Percentiles rank a stretch among this genome's conserved stretches.
Conservation (phyloP, 2,113 vertebrate genomes). For the Garra rufa region DNA sequence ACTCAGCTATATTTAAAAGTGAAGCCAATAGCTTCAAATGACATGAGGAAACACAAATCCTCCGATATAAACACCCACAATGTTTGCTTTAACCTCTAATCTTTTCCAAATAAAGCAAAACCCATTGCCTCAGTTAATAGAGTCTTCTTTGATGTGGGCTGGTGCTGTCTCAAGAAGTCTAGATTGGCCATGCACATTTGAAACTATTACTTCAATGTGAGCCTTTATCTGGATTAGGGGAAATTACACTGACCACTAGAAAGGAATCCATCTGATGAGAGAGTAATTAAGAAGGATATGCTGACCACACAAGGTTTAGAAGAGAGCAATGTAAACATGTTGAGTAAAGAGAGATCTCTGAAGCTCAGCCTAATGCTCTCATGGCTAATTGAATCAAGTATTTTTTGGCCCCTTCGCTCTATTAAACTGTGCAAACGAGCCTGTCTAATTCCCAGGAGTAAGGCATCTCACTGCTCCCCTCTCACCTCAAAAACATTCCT, state of each 20-base stretch:
- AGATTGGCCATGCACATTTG: conserved; percentile 19
- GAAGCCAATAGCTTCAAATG: not conserved
- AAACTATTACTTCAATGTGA: conserved; percentile 11
- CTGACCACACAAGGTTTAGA: conserved; percentile 16
- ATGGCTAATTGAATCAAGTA: conserved; percentile 36
- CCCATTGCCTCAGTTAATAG: not conserved
- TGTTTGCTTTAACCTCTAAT: conserved; percentile 27
- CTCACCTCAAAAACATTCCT: not conserved
- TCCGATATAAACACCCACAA: not conserved
- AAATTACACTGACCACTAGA: conserved; percentile 40
- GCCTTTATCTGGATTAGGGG: conserved; percentile 35
- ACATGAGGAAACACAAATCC: not conserved
- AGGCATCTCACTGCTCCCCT: conserved; percentile 3
- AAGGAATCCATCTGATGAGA: conserved; percentile 25
- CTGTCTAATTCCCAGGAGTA: conserved; percentile 5
- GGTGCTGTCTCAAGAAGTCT: conserved; percentile 2
- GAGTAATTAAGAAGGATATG: conserved; percentile 15
- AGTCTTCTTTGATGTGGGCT: not conserved
- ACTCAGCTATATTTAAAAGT: not conserved
- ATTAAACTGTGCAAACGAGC: conserved; percentile 26
- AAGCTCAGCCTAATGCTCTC: conserved; percentile 35
- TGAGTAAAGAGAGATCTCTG: conserved; percentile 28
- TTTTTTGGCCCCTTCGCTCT: conserved; percentile 22
- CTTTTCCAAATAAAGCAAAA: conserved; percentile 28
- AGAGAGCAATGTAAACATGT: conserved; percentile 36